A percentile compares a stretch with the other conserved stretches of the same genome.
These are phyloP conservation scores for Acropternis orthonyx DNA, from an alignment of 2,797 vertebrate genomes.

Conservation along the genomic window DNA sequence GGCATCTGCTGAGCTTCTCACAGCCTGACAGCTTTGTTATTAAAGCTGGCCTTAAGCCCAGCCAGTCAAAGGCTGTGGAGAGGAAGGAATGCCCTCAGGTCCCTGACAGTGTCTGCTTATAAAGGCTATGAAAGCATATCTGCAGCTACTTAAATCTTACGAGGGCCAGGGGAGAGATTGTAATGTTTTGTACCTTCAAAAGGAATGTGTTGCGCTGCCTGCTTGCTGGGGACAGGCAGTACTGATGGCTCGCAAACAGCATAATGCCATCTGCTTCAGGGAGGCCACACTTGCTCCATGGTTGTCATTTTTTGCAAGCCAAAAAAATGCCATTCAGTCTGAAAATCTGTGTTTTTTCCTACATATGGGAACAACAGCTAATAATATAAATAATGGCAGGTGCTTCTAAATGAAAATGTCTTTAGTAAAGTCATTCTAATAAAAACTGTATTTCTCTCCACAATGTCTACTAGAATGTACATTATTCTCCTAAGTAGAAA, in stretches of 20 bases:
- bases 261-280: background rate
- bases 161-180: background rate
- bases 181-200: background rate
- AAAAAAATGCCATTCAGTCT: background rate
- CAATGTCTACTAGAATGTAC: background rate
- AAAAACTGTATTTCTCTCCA: background rate
- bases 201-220: fast-evolving
- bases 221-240: fast-evolving
- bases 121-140: background rate
- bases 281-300: background rate
- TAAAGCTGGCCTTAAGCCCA: background rate
- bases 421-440: background rate
- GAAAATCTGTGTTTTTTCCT: background rate
- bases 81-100: background rate
- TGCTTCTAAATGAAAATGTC: background rate
- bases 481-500: background rate
- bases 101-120: background rate
- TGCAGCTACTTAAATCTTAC: background rate
- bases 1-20: background rate
- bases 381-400: background rate
- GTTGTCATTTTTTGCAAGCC: fast-evolving
- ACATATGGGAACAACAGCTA: background rate
- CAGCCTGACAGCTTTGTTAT: background rate
- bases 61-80: background rate
- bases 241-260: background rate